Percentiles rank a stretch among this genome's conserved stretches.
Evolutionary conservation across 1,140 invertebrate species (phyloP).

Genomic region (Pteromalus puparum): DNA sequence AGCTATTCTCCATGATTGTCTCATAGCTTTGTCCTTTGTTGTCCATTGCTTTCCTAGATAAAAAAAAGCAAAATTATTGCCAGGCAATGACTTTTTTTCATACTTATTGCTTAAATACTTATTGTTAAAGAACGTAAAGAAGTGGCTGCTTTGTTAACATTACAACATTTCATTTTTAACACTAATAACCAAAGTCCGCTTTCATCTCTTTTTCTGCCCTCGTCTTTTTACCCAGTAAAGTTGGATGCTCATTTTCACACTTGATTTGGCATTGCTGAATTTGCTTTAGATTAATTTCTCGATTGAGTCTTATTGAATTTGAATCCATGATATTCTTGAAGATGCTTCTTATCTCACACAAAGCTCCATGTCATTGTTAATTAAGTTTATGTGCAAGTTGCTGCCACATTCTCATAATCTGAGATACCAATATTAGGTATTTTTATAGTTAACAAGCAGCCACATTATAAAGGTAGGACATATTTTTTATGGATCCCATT

Average conservation of each 20-base stretch:
- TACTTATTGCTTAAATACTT: neutral
- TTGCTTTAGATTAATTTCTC: neutral
- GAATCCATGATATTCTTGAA: conserved; percentile 33
- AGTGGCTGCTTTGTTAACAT: conserved; percentile 68
- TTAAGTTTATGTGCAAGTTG: conserved; percentile 1
- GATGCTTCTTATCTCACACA: conserved; percentile 7
- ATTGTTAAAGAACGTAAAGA: conserved; percentile 22
- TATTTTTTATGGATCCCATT: conserved; percentile 59
- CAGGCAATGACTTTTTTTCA: conserved; percentile 7
- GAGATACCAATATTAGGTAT: conserved; percentile 60
- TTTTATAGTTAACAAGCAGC: conserved; percentile 60
- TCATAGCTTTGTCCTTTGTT: conserved; percentile 88
- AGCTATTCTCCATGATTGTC: conserved; percentile 87
- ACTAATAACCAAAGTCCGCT: conserved; percentile 17
- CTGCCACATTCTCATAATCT: conserved; percentile 12
- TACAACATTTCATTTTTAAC: conserved; percentile 58
- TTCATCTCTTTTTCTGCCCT: neutral
- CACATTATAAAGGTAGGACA: conserved; percentile 64
- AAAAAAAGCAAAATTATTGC: conserved; percentile 57
- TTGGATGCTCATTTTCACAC: conserved; percentile 9
- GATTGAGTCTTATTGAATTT: conserved; percentile 28
- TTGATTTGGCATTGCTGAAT: neutral
- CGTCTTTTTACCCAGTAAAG: neutral
- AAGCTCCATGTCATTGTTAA: neutral
- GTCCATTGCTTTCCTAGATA: conserved; percentile 85